phyloP scores from a whole-genome alignment of 2,113 vertebrate species.

The Hucho hucho region DNA sequence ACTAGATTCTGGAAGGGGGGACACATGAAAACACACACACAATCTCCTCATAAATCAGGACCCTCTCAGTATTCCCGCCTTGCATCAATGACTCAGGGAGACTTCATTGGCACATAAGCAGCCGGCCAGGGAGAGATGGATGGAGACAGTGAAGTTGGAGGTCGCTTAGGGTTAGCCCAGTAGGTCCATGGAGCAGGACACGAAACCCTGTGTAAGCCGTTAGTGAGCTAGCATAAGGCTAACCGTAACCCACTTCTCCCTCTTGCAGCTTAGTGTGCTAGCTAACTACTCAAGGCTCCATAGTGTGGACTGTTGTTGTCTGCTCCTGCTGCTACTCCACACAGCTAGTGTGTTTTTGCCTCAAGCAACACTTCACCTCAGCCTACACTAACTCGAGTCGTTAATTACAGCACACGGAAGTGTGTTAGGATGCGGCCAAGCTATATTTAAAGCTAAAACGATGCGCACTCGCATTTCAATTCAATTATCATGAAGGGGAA shows the following conservation, averaged over 20 bases:
- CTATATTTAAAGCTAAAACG: background rate
- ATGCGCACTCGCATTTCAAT: background rate
- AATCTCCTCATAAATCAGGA: background rate
- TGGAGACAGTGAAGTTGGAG: background rate
- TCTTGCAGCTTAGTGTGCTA: background rate
- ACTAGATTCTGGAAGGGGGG: background rate
- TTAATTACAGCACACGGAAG: slow-evolving; percentile 3
- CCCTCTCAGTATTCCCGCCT: background rate
- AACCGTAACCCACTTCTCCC: background rate
- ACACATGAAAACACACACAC: background rate
- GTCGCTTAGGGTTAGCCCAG: background rate
- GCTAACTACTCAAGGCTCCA: background rate
- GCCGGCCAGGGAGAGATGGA: background rate
- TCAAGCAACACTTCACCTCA: slow-evolving; percentile 9
- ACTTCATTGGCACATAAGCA: background rate
- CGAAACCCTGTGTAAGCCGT: background rate
- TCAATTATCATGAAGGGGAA: background rate
- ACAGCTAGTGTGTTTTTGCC: background rate
- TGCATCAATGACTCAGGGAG: background rate
- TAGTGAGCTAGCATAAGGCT: background rate
- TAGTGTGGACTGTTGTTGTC: slow-evolving; percentile 1
- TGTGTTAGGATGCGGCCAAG: slow-evolving; percentile 3
- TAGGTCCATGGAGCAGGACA: background rate
- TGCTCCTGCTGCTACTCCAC: background rate
- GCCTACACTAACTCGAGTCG: background rate